Evolutionary conservation across 2,113 vertebrate species (phyloP), one percentile per base, ranked within the genome.

Genomic region (Stigmatopora argus): DNA sequence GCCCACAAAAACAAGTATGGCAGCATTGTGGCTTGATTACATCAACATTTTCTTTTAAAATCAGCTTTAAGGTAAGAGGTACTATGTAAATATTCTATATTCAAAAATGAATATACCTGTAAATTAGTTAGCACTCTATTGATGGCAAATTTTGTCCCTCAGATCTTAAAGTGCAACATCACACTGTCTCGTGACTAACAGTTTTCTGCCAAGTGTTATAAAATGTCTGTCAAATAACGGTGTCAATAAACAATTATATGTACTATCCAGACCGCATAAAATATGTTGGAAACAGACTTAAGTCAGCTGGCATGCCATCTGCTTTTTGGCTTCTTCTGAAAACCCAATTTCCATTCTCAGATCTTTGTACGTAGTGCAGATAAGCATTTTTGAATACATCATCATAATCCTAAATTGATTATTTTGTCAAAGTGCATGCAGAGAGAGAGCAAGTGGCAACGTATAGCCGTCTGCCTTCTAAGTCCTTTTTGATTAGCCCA

Each of bases 361-460:
- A 31, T 31, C 26, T 31, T 31, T 2, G 26, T 31, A 31, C 26
- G 26, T 31, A 31, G 26, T 3, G 3, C 26, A 31, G 26, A 31
- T 3, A 5, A 41, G 4, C 38, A 41, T 41, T 41, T 41, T 49
- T 57, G 56, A 62, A 78, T 55, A 58, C 11, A 21, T 45, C 59
- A 14, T 19, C 31, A 13, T 81, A 83, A 88, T 86, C 67, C 68
- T 78, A 48, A 46, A 79, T 85, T 83, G 79, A 89, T 83, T 83
- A 71, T 65, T 53, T 78, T 59, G 71, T 60, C 49, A 41, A 67
- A 52, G 52, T 73, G 45, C 71, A 23, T 21, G 60, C 65, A 65
- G 34, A 48, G 38, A 48, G 38, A 63, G 31, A 45, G 64, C 38
- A 44, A 11, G 70, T 67, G 73, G 34, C 67, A 73, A 48, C 60